Conservation (phyloP, 2,113 vertebrate species). For the Cranoglanis bouderius region DNA sequence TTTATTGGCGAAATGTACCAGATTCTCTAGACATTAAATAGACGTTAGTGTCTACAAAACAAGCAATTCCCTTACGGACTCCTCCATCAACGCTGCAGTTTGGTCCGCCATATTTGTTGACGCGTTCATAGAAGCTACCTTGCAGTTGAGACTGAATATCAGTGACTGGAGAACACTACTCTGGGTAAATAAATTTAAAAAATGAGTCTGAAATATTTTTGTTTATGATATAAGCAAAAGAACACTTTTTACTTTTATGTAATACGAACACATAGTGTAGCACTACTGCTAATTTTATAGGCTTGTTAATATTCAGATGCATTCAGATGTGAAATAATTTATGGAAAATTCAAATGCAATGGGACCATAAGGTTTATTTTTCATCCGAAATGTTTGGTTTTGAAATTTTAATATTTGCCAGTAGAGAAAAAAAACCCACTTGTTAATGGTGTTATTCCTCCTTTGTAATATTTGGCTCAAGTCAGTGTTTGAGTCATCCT, state of each 20-base stretch:
- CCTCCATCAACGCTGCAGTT: not conserved
- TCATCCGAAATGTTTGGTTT: not conserved
- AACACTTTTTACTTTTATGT: no score
- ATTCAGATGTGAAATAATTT: not conserved
- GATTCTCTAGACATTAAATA: not conserved
- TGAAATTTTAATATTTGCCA: not conserved
- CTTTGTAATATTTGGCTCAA: not conserved
- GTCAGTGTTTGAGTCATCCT: not conserved
- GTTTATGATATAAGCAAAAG: not conserved
- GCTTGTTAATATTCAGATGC: not conserved
- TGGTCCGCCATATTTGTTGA: not conserved
- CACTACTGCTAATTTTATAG: not conserved
- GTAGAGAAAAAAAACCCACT: not conserved
- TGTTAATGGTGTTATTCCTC: not conserved
- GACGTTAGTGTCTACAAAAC: not conserved
- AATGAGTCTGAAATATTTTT: not conserved
- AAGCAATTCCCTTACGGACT: no score
- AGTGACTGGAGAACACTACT: not conserved
- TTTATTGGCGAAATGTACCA: not conserved
- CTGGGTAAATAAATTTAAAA: not conserved
- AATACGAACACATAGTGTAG: not conserved
- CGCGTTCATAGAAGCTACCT: not conserved
- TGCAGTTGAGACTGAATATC: not conserved
- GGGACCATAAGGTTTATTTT: not conserved
- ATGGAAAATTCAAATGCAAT: not conserved